Evolutionary conservation across 1,140 invertebrate genomes (phyloP).

Genomic region (Lasioglossum albipes): DNA sequence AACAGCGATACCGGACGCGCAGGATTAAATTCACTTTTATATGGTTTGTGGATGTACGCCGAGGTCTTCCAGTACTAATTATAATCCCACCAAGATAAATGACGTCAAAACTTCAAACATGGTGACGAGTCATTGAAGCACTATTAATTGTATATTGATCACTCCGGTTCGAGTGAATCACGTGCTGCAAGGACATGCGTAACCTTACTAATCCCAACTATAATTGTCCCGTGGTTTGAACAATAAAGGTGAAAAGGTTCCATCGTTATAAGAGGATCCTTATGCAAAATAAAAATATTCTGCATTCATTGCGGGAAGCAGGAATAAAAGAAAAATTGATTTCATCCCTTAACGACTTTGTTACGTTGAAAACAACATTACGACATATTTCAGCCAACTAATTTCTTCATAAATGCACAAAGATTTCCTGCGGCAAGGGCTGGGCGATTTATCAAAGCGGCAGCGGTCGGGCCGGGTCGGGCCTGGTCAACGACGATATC

Average conservation of each 20-base stretch:
- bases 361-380: too few species aligned
- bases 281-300: too few species aligned
- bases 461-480: neutral
- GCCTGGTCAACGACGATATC: neutral
- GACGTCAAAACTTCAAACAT: constrained; percentile 31
- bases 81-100: constrained; percentile 20
- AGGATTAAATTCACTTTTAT: constrained; percentile 15
- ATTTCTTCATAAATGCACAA: too few species aligned
- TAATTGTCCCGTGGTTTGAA: neutral
- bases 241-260: too few species aligned
- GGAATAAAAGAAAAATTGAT: too few species aligned
- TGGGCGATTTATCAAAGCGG: constrained; percentile 28
- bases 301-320: too few species aligned
- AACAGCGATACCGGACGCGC: neutral
- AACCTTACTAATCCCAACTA: constrained; percentile 7
- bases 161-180: constrained; percentile 1
- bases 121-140: constrained; percentile 20
- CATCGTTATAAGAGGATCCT: too few species aligned
- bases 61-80: constrained; percentile 18
- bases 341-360: too few species aligned
- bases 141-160: constrained; percentile 37
- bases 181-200: constrained; percentile 8
- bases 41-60: constrained; percentile 13
- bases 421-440: neutral
- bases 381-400: too few species aligned